Evolutionary conservation across 2,888 invertebrate species (phyloP), one percentile per base, ranked within the genome.

Genomic region (Pachycephus smyrnensis): DNA sequence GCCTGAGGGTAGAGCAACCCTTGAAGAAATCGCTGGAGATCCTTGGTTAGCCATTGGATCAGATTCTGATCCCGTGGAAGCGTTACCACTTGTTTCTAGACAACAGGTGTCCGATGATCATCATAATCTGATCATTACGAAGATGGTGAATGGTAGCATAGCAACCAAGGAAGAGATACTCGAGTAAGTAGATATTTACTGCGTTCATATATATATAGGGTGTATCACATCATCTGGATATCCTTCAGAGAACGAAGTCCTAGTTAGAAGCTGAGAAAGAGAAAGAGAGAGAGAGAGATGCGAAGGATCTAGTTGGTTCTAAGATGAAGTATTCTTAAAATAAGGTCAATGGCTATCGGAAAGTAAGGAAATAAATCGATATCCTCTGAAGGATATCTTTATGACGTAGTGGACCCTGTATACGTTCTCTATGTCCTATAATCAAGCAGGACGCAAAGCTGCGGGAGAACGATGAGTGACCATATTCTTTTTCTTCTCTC

Each of bases 111-210:
- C 97, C 12, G 97, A 98, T 77, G 98, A 98, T 77, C 98, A 99
- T 91, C 98, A 98, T 89, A 94, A 95, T 83, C 94, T 96, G 81
- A 98, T 99, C 85, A 94, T 99, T 82, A 97, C 98, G 88, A 97
- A 97, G 93, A 99, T 99, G 97, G 97, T 98, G 35, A 97, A 97
- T 89, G 99, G 99, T 78, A 96, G 96, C 87, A 98, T 99, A 81
- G 98, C 98, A 77, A 95, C 96, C 77, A 97, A 98, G 92, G 98
- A 99, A 90, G 96, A 98, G 90, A 98, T 99, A 85, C 92, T 97
- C 86, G 96, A 97, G 96, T 97, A 91, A 93, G 94, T 93, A 75
- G 55, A 35, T 33, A 68, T 75, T 80, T 35, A 37, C 1, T 68
- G 12, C 12, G 77, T 69, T 31, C 35, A 9, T 37, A 30, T 35